phyloP scores from a whole-genome alignment of 2,888 invertebrate species.

The Ophion ellenae region DNA sequence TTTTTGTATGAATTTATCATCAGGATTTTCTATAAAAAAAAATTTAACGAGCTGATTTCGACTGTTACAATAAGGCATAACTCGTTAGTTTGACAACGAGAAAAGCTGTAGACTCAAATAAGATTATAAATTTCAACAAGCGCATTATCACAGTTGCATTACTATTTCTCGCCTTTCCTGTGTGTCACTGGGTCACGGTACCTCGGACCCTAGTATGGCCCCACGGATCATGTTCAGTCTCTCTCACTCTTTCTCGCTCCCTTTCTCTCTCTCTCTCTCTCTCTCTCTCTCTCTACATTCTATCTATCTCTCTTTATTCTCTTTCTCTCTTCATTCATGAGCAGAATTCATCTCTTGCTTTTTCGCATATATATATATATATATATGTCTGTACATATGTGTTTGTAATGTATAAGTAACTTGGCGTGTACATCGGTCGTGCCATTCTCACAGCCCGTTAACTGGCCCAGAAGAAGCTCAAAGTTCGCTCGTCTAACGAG shows the following conservation, averaged over 20 bases:
- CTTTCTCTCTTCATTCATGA: slow-evolving; percentile 44
- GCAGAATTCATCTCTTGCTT: slow-evolving; percentile 45
- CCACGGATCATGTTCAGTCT: background rate
- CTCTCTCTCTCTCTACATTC: background rate
- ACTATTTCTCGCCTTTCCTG: slow-evolving; percentile 19
- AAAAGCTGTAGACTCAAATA: background rate
- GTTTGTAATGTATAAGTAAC: slow-evolving; percentile 8
- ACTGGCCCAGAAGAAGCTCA: slow-evolving; percentile 52
- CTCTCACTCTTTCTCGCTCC: background rate
- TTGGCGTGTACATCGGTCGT: slow-evolving; percentile 66
- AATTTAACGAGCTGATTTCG: no score
- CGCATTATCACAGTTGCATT: slow-evolving; percentile 21
- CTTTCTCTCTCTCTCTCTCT: background rate
- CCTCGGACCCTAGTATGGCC: slow-evolving; percentile 13
- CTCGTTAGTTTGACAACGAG: no score
- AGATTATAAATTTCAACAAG: background rate
- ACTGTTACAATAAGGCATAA: no score
- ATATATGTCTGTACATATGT: background rate
- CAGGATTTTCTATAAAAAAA: no score
- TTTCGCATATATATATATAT: slow-evolving; percentile 32
- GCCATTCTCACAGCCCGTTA: slow-evolving; percentile 71
- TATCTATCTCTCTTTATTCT: slow-evolving; percentile 58
- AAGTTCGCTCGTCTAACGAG: slow-evolving; percentile 52
- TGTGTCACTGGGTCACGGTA: slow-evolving; percentile 64
- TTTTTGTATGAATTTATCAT: no score